Evolutionary conservation across 2,797 vertebrate genomes (phyloP), one percentile per base, ranked within the genome.

Genomic region (Otolemur crassicaudatus): DNA sequence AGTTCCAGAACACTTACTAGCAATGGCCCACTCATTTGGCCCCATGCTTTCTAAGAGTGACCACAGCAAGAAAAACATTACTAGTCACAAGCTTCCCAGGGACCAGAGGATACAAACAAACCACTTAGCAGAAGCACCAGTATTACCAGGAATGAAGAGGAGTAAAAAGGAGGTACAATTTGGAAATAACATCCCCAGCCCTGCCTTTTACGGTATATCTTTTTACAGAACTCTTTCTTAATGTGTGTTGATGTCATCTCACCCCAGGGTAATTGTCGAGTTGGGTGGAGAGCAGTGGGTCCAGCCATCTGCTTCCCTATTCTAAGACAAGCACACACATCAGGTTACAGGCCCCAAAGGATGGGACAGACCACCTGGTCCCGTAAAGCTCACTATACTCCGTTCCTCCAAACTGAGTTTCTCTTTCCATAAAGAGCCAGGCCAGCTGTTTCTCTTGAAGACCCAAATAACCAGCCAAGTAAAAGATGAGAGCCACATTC

Each of bases 51-150:
- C 27, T 58, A 81, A 93, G 61, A 95, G 69, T 73, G 34, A 91
- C 69, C 60, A 63, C 34, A 92, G 16, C 75, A 90, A 80, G 73
- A 43, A 91, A 95, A 95, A 88, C n/a, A 87, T 19, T n/a, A 40
- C 46, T 43, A 93, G 49, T 60, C 80, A 69, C 49, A 80, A 61
- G 70, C 27, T 85, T 81, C 76, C 8, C 37, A 53, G 34, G 86
- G 75, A 70, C 27, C 34, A 23, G 22, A 53, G 61, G 31, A 73
- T 61, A 73, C 29, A 85, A 93, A 88, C 34, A 76, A 92, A 82
- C 20, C 60, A 61, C 40, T 94, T 60, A 69, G n/a, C 19, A 56
- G 20, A 76, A 70, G 19, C 17, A 82, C 3, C 14, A 67, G 49
- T n/a, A 40, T 89, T 65, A 27, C 17, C 65, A 4, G 27, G 34